These are phyloP conservation scores for Miichthys miiuy DNA, from an alignment of 2,797 vertebrate genomes.

Conservation along the genomic window DNA sequence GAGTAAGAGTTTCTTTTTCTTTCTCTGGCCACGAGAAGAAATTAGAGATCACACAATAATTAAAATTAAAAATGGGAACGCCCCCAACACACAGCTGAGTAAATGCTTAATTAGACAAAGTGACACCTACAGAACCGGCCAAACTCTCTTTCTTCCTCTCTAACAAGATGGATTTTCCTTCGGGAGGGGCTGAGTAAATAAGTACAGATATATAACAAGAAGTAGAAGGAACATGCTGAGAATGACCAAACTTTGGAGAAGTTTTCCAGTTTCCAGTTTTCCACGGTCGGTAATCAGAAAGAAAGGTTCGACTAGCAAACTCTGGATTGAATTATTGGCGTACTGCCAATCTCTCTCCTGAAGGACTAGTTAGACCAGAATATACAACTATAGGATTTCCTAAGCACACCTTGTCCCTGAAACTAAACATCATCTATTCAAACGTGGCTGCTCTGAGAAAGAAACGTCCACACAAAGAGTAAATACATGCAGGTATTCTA, in stretches of 20 bases:
- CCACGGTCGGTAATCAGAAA: not conserved
- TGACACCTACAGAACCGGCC: not conserved
- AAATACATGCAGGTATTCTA: not conserved
- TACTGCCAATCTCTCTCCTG: not conserved
- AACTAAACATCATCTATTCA: not conserved
- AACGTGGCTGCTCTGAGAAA: not conserved
- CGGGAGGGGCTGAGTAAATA: not conserved
- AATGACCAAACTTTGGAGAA: not conserved
- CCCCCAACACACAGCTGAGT: constrained; percentile 6
- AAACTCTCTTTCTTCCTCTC: not conserved
- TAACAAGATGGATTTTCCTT: not conserved
- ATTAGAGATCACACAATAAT: not conserved
- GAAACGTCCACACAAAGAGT: not conserved
- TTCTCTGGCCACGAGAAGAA: not conserved
- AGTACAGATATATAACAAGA: not conserved
- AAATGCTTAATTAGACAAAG: constrained; percentile 13
- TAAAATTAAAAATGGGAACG: not conserved
- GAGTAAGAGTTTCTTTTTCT: not conserved
- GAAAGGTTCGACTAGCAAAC: not conserved
- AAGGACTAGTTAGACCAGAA: not conserved
- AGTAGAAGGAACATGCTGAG: not conserved
- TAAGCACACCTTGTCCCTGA: not conserved
- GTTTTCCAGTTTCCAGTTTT: not conserved
- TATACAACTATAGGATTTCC: not conserved
- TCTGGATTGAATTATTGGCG: not conserved